Conservation (phyloP, 2,888 invertebrate genomes). For the Lasioglossum figueresi region DNA sequence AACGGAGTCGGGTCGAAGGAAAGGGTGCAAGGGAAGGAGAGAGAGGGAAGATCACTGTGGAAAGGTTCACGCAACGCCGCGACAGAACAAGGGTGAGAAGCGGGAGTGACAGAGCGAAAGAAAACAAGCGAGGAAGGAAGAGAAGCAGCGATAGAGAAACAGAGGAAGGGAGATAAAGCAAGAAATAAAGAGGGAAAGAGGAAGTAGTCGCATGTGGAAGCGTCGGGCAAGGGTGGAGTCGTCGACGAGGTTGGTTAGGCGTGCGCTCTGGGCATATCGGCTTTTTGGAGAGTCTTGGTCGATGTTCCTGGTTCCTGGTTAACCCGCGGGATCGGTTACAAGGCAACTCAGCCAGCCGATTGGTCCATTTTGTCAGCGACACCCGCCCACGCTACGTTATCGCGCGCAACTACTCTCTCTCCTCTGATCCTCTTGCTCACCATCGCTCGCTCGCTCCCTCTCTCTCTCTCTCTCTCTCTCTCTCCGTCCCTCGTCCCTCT, state of each 20-base stretch:
- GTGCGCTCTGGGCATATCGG: constrained; percentile 76
- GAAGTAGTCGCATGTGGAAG: constrained; percentile 67
- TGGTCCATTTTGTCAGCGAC: constrained; percentile 83
- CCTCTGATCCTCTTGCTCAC: background rate
- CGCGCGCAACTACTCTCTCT: constrained; percentile 70
- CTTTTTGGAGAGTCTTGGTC: constrained; percentile 77
- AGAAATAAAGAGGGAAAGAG: constrained; percentile 42
- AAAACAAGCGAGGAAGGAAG: constrained; percentile 30
- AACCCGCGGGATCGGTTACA: constrained; percentile 84
- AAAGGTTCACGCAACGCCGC: constrained; percentile 20
- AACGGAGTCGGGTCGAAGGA: constrained; percentile 24
- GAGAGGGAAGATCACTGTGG: background rate
- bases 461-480: background rate
- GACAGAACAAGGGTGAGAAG: constrained; percentile 27
- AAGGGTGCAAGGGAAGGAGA: constrained; percentile 23
- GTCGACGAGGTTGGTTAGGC: constrained; percentile 72
- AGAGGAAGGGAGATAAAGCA: background rate
- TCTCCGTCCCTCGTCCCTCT: background rate
- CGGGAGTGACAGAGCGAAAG: constrained; percentile 29
- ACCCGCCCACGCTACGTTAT: constrained; percentile 82
- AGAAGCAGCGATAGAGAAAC: background rate
- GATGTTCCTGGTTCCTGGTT: constrained; percentile 77
- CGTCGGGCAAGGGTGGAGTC: constrained; percentile 72
- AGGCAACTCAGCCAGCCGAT: constrained; percentile 75
- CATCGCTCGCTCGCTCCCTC: background rate